Base-by-base conservation (phyloP, 2,888 invertebrate genomes). In the Oscheius sp. region DNA sequence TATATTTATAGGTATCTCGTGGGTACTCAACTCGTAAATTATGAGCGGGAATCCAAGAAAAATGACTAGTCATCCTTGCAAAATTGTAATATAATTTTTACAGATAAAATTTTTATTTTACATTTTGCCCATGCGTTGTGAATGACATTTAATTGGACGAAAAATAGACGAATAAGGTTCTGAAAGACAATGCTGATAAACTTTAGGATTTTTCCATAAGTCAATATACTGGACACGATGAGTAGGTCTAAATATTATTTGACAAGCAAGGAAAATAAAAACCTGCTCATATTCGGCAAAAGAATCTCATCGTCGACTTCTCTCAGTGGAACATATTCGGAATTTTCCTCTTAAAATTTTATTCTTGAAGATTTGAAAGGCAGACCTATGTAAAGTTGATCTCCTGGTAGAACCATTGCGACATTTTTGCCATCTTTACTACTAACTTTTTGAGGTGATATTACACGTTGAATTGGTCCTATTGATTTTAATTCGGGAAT, bases 11-110 rank as follows among this genome's bases (percentile, higher is more conserved):
- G 91, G 84, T 91, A 98, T 91, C 92, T 98, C 63, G 97, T 99
- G 16, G 98, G 98, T 0, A 94, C 96, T 87, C 92, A 96, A 82
- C 92, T 99, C 81, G 97, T 98, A 35, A 99, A 99, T 91, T 99
- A 98, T 90, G 95, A 98, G 21, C 52, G 72, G 27, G 66, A 72
- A 6, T 25, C 29, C 9, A 66, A 66, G 66, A 66, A 66, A 16
- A 45, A 58, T 5, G n/a, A 52, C 66, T 66, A 66, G 66, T 66
- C 66, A 66, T 29, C 16, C 35, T 29, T 43, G 25, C 5, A 45
- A 61, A 45, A 21, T 23, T 43, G 12, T 18, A 43, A 41, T 6
- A 55, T 23, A 55, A 21, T 55, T 52, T 21, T 23, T 55, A 16
- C 18, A 25, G 55, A 55, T 55, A 21, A 25, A 55, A 55, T 21